phyloP scores from a whole-genome alignment of 2,113 vertebrate species.

The Nothobranchius kuhntae region DNA sequence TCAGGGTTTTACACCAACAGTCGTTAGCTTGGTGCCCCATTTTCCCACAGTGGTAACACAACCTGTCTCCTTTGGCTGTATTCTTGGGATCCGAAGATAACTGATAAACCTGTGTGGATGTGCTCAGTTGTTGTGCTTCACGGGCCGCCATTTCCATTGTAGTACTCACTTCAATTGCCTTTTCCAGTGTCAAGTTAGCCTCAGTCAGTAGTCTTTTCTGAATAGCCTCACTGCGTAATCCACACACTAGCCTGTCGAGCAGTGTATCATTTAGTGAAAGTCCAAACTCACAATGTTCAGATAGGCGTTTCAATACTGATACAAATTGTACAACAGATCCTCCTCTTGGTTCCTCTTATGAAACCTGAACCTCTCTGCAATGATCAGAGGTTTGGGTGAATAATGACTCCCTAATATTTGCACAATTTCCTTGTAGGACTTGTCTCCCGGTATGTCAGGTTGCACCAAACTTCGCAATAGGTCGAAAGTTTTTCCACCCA shows the following conservation, averaged over 20 bases:
- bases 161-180: not conserved
- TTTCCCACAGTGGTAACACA: not conserved
- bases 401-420: not conserved
- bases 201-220: not conserved
- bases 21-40: not conserved
- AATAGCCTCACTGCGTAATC: not conserved
- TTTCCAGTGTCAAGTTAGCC: not conserved
- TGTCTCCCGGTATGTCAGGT: not conserved
- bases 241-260: slow-evolving; percentile 3
- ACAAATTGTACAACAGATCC: slow-evolving; percentile 8
- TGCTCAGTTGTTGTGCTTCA: too few relatives aligned
- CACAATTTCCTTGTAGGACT: not conserved
- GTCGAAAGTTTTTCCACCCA: not conserved
- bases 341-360: not conserved
- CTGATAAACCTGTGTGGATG: too few relatives aligned
- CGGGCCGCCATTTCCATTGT: too few relatives aligned
- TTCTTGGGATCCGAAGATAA: not conserved
- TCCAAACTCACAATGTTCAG: slow-evolving; percentile 19
- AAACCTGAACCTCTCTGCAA: slow-evolving; percentile 7
- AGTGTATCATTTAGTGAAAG: not conserved
- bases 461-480: not conserved
- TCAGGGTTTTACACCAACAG: slow-evolving; percentile 5
- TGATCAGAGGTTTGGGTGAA: not conserved
- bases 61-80: not conserved
- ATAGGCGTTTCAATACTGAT: not conserved